Evolutionary conservation across 2,888 invertebrate species (phyloP).

Genomic region (Nomada ferruginata): DNA sequence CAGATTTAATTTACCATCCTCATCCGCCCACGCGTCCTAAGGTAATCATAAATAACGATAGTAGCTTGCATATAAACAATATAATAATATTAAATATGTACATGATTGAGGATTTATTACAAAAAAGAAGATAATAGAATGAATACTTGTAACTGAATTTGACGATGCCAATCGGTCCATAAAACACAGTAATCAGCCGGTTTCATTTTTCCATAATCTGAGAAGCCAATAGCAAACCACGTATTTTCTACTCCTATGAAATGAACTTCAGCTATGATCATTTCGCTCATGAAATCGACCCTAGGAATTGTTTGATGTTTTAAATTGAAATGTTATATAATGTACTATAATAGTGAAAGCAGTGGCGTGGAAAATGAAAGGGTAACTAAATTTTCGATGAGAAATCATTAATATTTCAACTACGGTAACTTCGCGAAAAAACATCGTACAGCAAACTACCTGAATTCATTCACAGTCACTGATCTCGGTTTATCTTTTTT

Average conservation of each 20-base stretch:
- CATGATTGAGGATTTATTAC: not conserved
- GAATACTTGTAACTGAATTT: conserved; percentile 86
- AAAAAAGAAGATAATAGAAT: not conserved
- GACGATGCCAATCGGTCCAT: conserved; percentile 90
- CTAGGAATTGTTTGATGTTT: conserved; percentile 60
- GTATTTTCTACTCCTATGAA: conserved; percentile 77
- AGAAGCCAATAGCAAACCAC: conserved; percentile 95
- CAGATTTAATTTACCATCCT: conserved; percentile 87
- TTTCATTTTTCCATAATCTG: conserved; percentile 90
- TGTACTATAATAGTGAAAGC: too few relatives aligned
- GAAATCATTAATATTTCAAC: not conserved
- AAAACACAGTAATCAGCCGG: conserved; percentile 93
- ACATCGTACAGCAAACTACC: too few relatives aligned
- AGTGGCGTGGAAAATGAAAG: too few relatives aligned
- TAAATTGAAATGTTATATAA: too few relatives aligned
- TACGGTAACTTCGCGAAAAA: too few relatives aligned
- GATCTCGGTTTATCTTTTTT: too few relatives aligned
- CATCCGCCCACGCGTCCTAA: conserved; percentile 91
- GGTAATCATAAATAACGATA: not conserved
- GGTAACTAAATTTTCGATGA: not conserved
- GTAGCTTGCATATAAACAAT: not conserved
- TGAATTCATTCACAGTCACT: too few relatives aligned
- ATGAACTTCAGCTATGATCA: conserved; percentile 78
- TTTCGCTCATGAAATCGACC: conserved; percentile 76
- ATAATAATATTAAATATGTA: too few relatives aligned